These are phyloP conservation scores for Isaurus tuberculatus DNA, from an alignment of 92 coral and sea anemone genomes.

Conservation along the genomic window DNA sequence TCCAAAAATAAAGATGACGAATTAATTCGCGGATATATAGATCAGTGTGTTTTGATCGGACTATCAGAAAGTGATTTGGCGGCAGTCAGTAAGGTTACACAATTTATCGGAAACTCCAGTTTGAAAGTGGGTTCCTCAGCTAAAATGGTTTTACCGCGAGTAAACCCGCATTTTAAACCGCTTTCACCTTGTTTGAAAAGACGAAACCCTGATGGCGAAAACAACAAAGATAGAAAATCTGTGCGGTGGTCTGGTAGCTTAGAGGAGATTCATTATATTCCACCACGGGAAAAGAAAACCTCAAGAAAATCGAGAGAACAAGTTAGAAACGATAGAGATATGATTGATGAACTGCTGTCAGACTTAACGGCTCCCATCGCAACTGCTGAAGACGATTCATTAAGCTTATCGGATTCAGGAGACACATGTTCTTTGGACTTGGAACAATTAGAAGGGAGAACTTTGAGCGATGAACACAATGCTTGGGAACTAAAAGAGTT, in stretches of 20 bases:
- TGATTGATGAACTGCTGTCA: slow-evolving; percentile 38
- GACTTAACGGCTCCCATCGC: slow-evolving; percentile 2
- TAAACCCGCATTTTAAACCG: slow-evolving; percentile 39
- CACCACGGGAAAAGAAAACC: slow-evolving; percentile 33
- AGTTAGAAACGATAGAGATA: slow-evolving; percentile 18
- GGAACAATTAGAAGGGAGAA: neutral
- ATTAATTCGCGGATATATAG: slow-evolving; percentile 8
- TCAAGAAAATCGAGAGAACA: slow-evolving; percentile 5
- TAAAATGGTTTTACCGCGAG: slow-evolving; percentile 36
- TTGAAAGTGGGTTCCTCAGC: neutral
- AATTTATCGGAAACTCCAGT: neutral
- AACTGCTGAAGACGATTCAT: slow-evolving; percentile 26
- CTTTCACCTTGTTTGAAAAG: slow-evolving; percentile 46
- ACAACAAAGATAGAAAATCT: slow-evolving; percentile 40
- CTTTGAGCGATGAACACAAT: neutral
- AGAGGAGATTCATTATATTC: slow-evolving; percentile 36
- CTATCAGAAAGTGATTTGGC: neutral
- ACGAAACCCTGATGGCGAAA: neutral
- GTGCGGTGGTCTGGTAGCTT: slow-evolving; percentile 46
- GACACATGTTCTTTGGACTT: slow-evolving; percentile 18
- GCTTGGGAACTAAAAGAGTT: slow-evolving; percentile 10
- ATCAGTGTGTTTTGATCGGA: neutral
- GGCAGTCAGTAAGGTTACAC: neutral
- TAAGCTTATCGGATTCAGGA: neutral
- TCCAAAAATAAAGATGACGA: slow-evolving; percentile 24